phyloP scores from a whole-genome alignment of 2,113 vertebrate genomes.

The Rattus norvegicus region GRCr8 NC_086027.1:118275501-118276000 shows the following conservation, averaged over 20 bases:
- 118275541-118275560: neutral
- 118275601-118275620: neutral
- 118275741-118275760: neutral
- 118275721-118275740: neutral
- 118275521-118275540: no score
- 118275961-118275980: neutral
- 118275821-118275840: neutral
- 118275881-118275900: neutral
- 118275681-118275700: neutral
- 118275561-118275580: neutral
- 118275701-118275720: neutral
- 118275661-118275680: neutral
- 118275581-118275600: neutral
- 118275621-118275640: neutral
- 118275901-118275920: neutral
- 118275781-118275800: neutral
- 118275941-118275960: neutral
- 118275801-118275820: neutral
- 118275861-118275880: neutral
- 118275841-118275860: neutral
- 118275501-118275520: neutral
- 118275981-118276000: no score
- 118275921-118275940: neutral
- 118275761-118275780: neutral
- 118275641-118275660: neutral